phyloP scores from a whole-genome alignment of 2,113 vertebrate species.

The Dermatemys mawii region DNA sequence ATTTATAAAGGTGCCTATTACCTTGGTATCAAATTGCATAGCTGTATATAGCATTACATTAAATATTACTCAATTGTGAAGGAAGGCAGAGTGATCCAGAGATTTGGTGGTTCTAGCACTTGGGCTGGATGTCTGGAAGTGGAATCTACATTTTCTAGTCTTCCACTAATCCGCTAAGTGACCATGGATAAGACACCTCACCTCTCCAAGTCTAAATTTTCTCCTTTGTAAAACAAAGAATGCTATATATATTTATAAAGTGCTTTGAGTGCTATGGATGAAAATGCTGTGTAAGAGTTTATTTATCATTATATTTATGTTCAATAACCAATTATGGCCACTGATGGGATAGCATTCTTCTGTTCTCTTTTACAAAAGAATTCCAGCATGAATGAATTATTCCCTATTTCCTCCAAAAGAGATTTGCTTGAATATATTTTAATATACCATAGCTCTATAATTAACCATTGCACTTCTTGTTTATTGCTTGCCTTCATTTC shows the following conservation, averaged over 20 bases:
- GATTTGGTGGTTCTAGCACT: background rate
- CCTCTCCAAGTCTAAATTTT: background rate
- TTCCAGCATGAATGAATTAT: background rate
- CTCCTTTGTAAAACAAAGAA: background rate
- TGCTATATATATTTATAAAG: background rate
- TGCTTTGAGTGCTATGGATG: background rate
- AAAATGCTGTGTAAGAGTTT: background rate
- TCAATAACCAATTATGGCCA: constrained; percentile 1
- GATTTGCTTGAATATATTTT: background rate
- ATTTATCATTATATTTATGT: background rate
- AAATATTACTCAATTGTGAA: background rate
- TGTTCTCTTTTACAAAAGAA: constrained; percentile 22
- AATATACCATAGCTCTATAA: background rate
- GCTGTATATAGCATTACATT: background rate
- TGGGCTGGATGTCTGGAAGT: background rate
- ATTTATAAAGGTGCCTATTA: background rate
- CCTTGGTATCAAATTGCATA: background rate
- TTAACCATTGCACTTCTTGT: background rate
- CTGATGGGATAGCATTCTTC: background rate
- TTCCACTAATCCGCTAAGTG: background rate
- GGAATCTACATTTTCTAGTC: background rate
- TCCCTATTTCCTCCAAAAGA: background rate
- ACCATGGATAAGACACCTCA: background rate
- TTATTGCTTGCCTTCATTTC: background rate
- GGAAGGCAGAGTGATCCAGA: background rate